These are phyloP conservation scores for Caradrina kadenii DNA, from an alignment of 2,888 invertebrate species.

Conservation along the genomic window DNA sequence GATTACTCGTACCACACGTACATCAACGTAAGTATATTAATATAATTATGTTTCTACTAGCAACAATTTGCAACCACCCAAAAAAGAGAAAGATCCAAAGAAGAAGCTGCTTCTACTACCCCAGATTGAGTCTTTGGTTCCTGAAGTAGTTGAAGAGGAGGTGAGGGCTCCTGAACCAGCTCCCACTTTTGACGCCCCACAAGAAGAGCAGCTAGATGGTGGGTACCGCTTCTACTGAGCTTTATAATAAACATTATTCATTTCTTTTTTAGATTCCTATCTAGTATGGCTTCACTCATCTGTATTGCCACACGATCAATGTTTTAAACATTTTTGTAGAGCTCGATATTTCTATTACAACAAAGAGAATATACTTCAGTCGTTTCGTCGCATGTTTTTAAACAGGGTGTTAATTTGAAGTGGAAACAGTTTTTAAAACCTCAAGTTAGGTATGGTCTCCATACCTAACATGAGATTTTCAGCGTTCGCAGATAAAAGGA, in stretches of 20 bases:
- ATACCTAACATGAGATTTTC: neutral
- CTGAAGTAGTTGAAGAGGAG: constrained; percentile 64
- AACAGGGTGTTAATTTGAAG: constrained; percentile 4
- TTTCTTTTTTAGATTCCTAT: constrained; percentile 10
- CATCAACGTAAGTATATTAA: too few species aligned
- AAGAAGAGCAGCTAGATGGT: constrained; percentile 74
- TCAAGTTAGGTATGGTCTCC: too few species aligned
- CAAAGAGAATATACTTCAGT: constrained; percentile 4
- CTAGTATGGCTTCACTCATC: neutral
- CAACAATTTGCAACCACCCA: constrained; percentile 78
- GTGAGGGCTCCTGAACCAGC: constrained; percentile 60
- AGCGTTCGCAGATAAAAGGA: too few species aligned
- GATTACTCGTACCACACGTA: too few species aligned
- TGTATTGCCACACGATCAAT: constrained; percentile 6
- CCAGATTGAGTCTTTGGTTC: constrained; percentile 68
- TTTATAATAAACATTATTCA: constrained; percentile 14
- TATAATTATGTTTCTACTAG: constrained; percentile 32
- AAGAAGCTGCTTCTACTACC: constrained; percentile 89
- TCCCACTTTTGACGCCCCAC: constrained; percentile 57
- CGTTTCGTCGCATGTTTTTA: constrained; percentile 16
- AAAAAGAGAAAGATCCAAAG: constrained; percentile 91
- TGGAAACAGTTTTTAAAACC: constrained; percentile 8
- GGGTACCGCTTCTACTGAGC: constrained; percentile 62
- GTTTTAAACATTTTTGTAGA: constrained; percentile 3
- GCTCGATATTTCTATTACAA: constrained; percentile 7